Base-by-base conservation (phyloP, 92 coral and sea anemone species). In the Epizoanthus ramosus region DNA sequence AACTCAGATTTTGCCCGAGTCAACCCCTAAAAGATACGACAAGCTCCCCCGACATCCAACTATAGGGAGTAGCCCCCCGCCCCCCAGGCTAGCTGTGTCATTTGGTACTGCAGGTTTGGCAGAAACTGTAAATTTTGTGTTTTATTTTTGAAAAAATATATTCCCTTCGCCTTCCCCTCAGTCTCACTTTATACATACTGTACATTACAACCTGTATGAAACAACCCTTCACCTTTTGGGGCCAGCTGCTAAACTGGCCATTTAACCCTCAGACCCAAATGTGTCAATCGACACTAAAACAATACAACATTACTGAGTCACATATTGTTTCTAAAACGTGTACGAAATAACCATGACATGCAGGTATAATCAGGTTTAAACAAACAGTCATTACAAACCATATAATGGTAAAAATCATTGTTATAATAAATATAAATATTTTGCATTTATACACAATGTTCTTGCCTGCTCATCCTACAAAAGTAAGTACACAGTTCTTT, bases 221-320 rank as follows among this genome's bases (percentile, higher is more conserved):
- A 58, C 63, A 58, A 58, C 63, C 63, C 8, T 58, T 58, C 63
- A 58, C 19, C n/a, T n/a, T n/a, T n/a, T n/a, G n/a, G 63, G 63
- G 8, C 57, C 6, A 5, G 19, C 63, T 58, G 16, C 63, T 58
- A 58, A 16, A 58, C 63, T 58, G 18, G 63, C 63, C 63, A 58
- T 58, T 58, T 58, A 58, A 16, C 63, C 63, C 63, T 58, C 14
- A 16, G 63, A 58, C 14, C 8, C 22, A 58, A 58, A 58, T 58
- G 63, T 58, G 63, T 58, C 63, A 58, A 16, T 6, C 19, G 63
- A 58, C 63, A 58, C 63, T 16, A 58, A 58, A 58, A 58, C 19
- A 0, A 23, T n/a, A n/a, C n/a, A n/a, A n/a, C 14, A 58, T 12
- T 3, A 12, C 8, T 58, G 8, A 57, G 61, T 57, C 7, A 57